Evolutionary conservation across 2,888 invertebrate species (phyloP).

Genomic region (Sepioteuthis lessoniana): DNA sequence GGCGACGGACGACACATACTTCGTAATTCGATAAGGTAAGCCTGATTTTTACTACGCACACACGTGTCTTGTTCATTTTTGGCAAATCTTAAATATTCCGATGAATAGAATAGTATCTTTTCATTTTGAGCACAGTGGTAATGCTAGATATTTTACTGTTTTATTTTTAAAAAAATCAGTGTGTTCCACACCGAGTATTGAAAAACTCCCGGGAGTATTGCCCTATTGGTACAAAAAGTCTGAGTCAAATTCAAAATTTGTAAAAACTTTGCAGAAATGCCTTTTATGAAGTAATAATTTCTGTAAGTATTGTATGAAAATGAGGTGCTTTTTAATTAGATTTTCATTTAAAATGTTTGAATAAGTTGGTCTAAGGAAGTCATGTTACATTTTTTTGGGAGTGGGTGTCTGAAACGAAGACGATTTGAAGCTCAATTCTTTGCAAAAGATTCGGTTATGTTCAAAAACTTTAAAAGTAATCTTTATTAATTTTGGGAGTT

Average conservation of each 20-base stretch:
- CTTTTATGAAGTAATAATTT: no score
- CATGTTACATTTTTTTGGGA: no score
- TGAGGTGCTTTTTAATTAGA: no score
- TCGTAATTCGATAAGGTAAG: not conserved
- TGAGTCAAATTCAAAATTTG: not conserved
- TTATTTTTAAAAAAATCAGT: not conserved
- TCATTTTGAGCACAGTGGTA: not conserved
- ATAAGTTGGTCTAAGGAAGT: no score
- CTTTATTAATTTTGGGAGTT: no score
- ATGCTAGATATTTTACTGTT: not conserved
- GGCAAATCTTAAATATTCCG: not conserved
- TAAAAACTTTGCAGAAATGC: not conserved
- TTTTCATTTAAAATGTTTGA: no score
- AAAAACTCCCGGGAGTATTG: not conserved
- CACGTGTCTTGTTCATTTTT: not conserved
- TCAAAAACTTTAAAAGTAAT: no score
- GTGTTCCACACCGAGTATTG: not conserved
- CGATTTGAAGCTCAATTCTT: no score
- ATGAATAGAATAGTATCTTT: no score
- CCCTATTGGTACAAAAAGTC: not conserved
- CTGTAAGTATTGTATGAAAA: no score
- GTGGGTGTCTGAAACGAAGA: no score
- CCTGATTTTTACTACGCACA: not conserved
- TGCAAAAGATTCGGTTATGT: no score
- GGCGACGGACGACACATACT: slow-evolving; percentile 4